A percentile compares a stretch with the other conserved stretches of the same genome.
phyloP scores from a whole-genome alignment of 2,113 vertebrate species.

The Aptenodytes forsteri region DNA sequence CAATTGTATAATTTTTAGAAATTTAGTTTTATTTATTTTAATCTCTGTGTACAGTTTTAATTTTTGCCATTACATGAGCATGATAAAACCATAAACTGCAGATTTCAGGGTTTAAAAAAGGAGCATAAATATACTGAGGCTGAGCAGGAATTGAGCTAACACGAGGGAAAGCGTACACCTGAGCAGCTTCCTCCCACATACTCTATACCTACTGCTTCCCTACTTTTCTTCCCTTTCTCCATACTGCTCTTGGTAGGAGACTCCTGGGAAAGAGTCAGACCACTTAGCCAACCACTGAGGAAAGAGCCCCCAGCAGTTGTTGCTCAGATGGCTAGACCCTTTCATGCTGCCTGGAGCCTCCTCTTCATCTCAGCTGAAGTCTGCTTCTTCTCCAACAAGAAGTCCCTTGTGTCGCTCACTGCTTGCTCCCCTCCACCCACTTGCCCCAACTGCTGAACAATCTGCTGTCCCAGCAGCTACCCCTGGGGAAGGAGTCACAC shows the following conservation, averaged over 20 bases:
- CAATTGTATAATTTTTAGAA: not conserved
- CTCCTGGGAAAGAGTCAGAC: not conserved
- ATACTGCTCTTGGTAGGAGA: not conserved
- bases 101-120: not conserved
- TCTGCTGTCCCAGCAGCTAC: not conserved
- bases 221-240: not conserved
- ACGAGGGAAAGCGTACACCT: not conserved
- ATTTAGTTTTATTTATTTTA: not conserved
- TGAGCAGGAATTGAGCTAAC: not conserved
- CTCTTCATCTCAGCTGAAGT: not conserved
- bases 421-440: not conserved
- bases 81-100: not conserved
- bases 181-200: not conserved
- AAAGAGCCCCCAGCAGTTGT: not conserved
- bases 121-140: not conserved
- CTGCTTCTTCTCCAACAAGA: not conserved
- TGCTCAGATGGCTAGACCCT: not conserved
- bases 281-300: not conserved
- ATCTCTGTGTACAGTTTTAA: not conserved
- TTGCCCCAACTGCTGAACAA: not conserved
- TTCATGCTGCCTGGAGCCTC: not conserved
- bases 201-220: accelerated
- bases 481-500: not conserved
- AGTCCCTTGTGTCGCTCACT: not conserved
- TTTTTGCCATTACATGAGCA: not conserved